phyloP scores from a whole-genome alignment of 2,888 invertebrate species.

The Cryptocephalus moraei region DNA sequence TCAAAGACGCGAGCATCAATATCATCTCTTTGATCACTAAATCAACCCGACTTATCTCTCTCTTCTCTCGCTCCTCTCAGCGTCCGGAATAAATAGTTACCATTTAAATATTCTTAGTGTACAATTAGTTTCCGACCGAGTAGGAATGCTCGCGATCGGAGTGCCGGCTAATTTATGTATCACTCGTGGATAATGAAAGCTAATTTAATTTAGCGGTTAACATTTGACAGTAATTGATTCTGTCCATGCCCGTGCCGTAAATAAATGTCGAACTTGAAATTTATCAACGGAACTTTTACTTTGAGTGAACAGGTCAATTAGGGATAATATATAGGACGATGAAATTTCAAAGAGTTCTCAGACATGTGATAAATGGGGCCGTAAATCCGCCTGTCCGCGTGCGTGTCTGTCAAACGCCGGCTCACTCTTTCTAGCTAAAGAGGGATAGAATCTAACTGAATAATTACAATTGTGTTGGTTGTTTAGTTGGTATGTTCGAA shows the following conservation, averaged over 20 bases:
- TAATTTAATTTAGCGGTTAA: slow-evolving; percentile 3
- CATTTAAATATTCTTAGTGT: not conserved
- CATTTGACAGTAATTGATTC: slow-evolving; percentile 4
- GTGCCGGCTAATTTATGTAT: slow-evolving; percentile 1
- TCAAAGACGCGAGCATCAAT: no score
- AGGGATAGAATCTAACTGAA: no score
- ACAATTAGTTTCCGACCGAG: not conserved
- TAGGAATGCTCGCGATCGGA: not conserved
- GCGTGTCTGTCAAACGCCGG: no score
- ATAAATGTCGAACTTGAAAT: slow-evolving; percentile 1
- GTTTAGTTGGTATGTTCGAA: no score
- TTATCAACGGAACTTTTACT: slow-evolving; percentile 1
- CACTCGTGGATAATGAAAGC: slow-evolving; percentile 1
- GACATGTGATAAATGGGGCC: no score
- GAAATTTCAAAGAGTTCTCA: no score
- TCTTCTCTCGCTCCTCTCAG: no score
- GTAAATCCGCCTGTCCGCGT: no score
- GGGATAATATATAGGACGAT: not conserved
- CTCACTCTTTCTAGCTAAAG: no score
- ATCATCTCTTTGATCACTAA: no score
- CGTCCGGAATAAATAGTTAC: not conserved
- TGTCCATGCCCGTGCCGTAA: slow-evolving; percentile 1
- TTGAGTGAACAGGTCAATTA: slow-evolving; percentile 1
- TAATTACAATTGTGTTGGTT: no score
- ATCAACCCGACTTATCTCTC: no score